Evolutionary conservation across 2,797 vertebrate species (phyloP).

Genomic region (Oreonectes daqikongensis): DNA sequence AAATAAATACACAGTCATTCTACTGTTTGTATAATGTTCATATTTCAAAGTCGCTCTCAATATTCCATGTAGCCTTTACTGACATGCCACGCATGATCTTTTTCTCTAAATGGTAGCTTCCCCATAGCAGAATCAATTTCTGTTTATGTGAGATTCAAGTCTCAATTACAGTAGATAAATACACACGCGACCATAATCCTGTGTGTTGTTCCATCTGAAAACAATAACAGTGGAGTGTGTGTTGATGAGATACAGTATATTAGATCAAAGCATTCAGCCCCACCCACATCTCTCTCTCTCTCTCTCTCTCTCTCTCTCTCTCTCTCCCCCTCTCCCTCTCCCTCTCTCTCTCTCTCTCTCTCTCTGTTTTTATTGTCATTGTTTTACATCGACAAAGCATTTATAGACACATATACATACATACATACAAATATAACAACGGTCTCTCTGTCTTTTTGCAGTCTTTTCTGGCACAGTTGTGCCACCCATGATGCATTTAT

Average conservation of each 20-base stretch:
- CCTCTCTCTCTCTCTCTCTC: background rate
- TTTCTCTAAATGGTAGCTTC: conserved; percentile 13
- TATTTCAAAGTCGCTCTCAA: background rate
- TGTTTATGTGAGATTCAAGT: conserved; percentile 20
- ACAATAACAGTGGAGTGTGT: conserved; percentile 23
- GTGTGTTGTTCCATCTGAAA: conserved; percentile 13
- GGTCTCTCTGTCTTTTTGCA: no score
- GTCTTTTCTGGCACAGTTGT: no score
- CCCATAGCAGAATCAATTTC: background rate
- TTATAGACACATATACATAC: no score
- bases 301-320: background rate
- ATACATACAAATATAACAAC: no score
- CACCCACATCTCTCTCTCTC: background rate
- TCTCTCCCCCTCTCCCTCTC: background rate
- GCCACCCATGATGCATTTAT: no score
- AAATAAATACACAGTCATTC: background rate
- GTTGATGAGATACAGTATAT: conserved; percentile 34
- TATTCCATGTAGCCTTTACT: background rate
- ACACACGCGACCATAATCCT: background rate
- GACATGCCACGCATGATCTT: background rate
- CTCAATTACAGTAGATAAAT: conserved; percentile 10
- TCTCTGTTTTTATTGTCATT: background rate
- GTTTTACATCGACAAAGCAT: background rate
- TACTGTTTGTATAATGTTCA: background rate
- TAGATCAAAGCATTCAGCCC: conserved; percentile 23